Evolutionary conservation across 1,140 invertebrate genomes (phyloP).

Genomic region (Meloidogyne hapla): DNA sequence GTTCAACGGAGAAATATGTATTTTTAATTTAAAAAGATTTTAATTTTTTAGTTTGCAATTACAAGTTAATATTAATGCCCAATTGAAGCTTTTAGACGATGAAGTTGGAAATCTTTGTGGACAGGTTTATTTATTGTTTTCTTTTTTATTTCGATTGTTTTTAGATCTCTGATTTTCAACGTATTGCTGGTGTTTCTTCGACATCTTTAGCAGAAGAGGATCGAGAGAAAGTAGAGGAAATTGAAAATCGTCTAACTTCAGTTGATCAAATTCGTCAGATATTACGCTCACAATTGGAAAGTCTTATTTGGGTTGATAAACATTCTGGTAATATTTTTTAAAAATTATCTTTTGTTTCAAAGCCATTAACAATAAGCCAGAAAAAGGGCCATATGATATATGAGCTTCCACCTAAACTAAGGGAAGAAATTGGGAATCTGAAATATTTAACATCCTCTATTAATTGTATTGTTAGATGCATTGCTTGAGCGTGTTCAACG

Average conservation of each 20-base stretch:
- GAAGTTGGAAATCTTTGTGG: constrained; percentile 36
- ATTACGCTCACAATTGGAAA: constrained; percentile 37
- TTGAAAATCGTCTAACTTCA: constrained; percentile 5
- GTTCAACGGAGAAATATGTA: constrained; percentile 40
- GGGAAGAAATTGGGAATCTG: background rate
- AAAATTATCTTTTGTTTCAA: background rate
- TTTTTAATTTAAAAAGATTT: constrained; percentile 3
- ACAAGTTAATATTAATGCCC: constrained; percentile 36
- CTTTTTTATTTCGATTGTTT: background rate
- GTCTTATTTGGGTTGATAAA: constrained; percentile 41
- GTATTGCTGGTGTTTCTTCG: constrained; percentile 11
- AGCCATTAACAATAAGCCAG: too few relatives aligned
- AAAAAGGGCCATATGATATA: too few relatives aligned
- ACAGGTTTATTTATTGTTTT: constrained; percentile 21
- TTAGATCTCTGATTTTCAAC: constrained; percentile 35
- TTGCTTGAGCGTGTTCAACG: constrained; percentile 24
- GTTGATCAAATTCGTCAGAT: constrained; percentile 42
- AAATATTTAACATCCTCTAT: background rate
- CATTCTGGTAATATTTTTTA: constrained; percentile 28
- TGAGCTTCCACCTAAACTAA: background rate
- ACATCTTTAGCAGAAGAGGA: constrained; percentile 1
- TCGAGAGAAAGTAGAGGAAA: constrained; percentile 11
- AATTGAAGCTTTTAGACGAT: constrained; percentile 40
- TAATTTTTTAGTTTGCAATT: constrained; percentile 27
- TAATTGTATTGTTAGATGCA: constrained; percentile 3